Percentiles rank a stretch among this genome's conserved stretches.
phyloP scores from a whole-genome alignment of 2,888 invertebrate species.

The Lamellibrachia satsuma region DNA sequence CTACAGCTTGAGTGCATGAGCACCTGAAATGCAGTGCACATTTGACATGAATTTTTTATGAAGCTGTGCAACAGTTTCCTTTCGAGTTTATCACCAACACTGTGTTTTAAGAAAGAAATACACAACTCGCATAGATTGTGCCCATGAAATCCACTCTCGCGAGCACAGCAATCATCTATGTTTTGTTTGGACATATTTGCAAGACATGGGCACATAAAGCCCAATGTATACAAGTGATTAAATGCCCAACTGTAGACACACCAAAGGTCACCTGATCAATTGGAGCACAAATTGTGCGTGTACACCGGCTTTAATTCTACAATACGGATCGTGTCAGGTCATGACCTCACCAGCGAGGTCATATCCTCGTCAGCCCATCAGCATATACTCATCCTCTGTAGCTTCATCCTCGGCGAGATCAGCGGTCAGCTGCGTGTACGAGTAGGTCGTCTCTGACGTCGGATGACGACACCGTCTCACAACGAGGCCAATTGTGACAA shows the following conservation, averaged over 20 bases:
- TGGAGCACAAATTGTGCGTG: too few relatives aligned
- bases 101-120: not conserved
- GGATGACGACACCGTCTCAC: not conserved
- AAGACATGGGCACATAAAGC: too few relatives aligned
- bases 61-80: too few relatives aligned
- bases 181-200: not conserved
- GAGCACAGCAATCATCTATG: not conserved
- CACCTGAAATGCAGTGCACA: not conserved
- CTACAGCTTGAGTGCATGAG: not conserved
- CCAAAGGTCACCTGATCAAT: too few relatives aligned
- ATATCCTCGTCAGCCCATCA: not conserved
- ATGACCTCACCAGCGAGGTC: not conserved
- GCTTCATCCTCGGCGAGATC: not conserved
- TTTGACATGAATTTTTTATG: not conserved
- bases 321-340: not conserved
- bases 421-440: not conserved
- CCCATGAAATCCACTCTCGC: not conserved
- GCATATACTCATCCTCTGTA: not conserved
- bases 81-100: not conserved
- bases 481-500: not conserved
- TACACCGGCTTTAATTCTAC: too few relatives aligned
- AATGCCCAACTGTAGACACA: too few relatives aligned
- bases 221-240: too few relatives aligned
- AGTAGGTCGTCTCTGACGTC: not conserved
- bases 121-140: not conserved